Conservation (phyloP, 2,113 vertebrate genomes). For the Phaetusa simplex region DNA sequence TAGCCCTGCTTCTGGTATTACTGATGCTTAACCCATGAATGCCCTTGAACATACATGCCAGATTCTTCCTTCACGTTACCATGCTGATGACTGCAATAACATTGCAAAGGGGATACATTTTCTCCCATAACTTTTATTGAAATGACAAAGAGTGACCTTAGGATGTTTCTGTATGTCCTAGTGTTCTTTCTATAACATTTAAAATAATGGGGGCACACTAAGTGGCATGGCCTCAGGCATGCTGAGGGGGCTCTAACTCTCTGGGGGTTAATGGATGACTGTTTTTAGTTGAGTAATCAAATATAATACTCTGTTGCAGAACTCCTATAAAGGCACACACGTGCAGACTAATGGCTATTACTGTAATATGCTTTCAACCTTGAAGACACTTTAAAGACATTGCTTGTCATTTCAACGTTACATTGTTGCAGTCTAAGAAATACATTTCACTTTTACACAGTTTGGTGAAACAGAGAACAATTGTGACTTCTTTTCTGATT, state of each 20-base stretch:
- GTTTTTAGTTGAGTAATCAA: slow-evolving; percentile 57
- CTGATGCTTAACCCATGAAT: background rate
- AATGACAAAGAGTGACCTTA: slow-evolving; percentile 26
- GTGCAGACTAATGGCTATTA: slow-evolving; percentile 49
- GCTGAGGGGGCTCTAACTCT: background rate
- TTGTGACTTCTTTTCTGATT: background rate
- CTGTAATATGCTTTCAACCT: slow-evolving; percentile 60
- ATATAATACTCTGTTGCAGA: slow-evolving; percentile 21
- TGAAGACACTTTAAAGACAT: slow-evolving; percentile 44
- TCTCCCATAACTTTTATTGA: background rate
- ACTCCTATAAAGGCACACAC: background rate
- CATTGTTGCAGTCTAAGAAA: slow-evolving; percentile 7
- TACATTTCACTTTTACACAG: background rate
- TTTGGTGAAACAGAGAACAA: background rate
- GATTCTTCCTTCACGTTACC: background rate
- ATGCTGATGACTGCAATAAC: background rate
- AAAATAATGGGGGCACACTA: slow-evolving; percentile 2
- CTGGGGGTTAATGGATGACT: slow-evolving; percentile 47
- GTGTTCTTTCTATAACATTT: background rate
- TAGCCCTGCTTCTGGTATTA: background rate
- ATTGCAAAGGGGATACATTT: background rate
- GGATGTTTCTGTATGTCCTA: background rate
- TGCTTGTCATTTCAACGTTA: slow-evolving; percentile 3
- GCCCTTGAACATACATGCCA: background rate
- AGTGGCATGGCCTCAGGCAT: background rate